A percentile compares a stretch with the other conserved stretches of the same genome.
These are phyloP conservation scores for Callorhinus ursinus DNA, from an alignment of 2,113 vertebrate genomes.

Conservation along the genomic window DNA sequence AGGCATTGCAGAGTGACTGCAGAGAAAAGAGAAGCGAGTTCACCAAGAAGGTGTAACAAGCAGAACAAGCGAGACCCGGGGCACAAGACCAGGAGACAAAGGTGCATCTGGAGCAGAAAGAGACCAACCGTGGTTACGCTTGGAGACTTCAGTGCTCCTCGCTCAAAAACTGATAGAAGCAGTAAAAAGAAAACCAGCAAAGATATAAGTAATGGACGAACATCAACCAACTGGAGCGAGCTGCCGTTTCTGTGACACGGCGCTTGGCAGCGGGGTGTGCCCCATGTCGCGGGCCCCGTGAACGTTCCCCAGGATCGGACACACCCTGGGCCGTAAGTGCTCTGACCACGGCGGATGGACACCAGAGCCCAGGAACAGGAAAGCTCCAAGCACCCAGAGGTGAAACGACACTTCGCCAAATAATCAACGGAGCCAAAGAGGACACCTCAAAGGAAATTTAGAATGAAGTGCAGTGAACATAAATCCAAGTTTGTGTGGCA, in stretches of 20 bases:
- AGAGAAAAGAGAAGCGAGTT: background rate
- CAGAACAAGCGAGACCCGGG: background rate
- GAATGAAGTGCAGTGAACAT: too few species aligned
- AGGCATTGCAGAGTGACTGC: too few species aligned
- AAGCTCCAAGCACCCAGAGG: background rate
- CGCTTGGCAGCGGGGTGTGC: too few species aligned
- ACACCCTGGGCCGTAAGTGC: too few species aligned
- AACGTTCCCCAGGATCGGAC: background rate
- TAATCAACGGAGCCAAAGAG: background rate
- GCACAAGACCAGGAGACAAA: background rate
- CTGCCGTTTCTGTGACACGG: fast-evolving
- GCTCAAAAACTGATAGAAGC: background rate
- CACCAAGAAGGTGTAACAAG: background rate
- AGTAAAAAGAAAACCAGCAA: background rate
- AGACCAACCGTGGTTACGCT: background rate
- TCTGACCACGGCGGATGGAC: too few species aligned
- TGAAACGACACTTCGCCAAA: too few species aligned
- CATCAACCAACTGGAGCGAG: too few species aligned
- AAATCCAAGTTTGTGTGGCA: too few species aligned
- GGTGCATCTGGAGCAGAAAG: background rate
- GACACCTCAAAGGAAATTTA: background rate
- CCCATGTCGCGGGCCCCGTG: too few species aligned
- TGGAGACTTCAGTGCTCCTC: too few species aligned
- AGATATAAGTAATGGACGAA: background rate
- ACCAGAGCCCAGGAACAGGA: too few species aligned